These are phyloP conservation scores for Marisa cornuarietis DNA, from an alignment of 1,140 invertebrate genomes.

Conservation along the genomic window DNA sequence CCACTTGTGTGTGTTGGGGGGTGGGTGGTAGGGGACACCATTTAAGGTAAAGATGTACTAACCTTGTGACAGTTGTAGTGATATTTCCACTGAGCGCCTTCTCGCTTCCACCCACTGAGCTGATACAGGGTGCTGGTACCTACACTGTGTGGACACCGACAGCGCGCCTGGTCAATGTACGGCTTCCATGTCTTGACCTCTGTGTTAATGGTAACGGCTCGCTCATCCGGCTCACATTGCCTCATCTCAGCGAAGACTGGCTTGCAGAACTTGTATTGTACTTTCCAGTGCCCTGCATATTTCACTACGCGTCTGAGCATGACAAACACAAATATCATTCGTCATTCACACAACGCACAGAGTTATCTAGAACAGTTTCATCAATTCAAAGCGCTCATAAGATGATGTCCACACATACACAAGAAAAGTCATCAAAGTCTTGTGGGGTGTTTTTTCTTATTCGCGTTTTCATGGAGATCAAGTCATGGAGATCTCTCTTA, in stretches of 20 bases:
- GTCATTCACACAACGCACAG: no score
- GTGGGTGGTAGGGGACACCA: background rate
- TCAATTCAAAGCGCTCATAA: no score
- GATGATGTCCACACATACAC: no score
- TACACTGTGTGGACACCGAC: conserved; percentile 27
- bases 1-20: no score
- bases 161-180: conserved; percentile 32
- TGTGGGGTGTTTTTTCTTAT: no score
- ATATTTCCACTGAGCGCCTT: conserved; percentile 41
- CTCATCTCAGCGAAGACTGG: conserved; percentile 25
- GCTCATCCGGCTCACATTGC: conserved; percentile 28
- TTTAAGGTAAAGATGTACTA: background rate
- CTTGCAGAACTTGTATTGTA: conserved; percentile 45
- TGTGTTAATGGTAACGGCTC: conserved; percentile 41
- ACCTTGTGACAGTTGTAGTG: conserved; percentile 48
- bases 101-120: conserved; percentile 39
- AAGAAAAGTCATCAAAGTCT: no score
- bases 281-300: conserved; percentile 36
- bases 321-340: no score
- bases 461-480: no score
- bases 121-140: conserved; percentile 29
- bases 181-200: conserved; percentile 39
- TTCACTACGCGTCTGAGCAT: background rate
- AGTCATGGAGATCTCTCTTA: no score
- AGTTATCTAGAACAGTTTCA: no score